A percentile compares a stretch with the other conserved stretches of the same genome.
Conservation (phyloP, 2,797 vertebrate genomes). For the Pangasius djambal region DNA sequence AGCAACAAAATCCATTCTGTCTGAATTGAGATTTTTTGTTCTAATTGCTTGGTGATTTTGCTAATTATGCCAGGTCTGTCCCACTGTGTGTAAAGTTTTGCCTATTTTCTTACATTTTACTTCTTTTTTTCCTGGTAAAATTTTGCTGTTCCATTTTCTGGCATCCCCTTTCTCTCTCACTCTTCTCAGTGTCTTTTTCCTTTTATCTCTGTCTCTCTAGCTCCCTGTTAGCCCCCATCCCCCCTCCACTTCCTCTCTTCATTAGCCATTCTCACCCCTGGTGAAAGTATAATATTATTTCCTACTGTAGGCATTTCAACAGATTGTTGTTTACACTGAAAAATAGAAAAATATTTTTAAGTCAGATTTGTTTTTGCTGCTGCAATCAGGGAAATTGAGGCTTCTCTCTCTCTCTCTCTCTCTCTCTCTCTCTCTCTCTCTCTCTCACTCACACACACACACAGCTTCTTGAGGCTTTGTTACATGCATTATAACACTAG, state of each 20-base stretch:
- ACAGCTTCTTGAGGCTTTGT: background rate
- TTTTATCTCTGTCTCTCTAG: background rate
- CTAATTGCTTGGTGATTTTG: background rate
- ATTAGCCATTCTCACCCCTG: conserved; percentile 54
- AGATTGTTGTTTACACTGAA: conserved; percentile 56
- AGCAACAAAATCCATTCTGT: background rate
- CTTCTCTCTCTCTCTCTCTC: too few species aligned
- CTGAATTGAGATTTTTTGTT: background rate
- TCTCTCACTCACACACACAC: background rate
- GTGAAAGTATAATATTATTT: conserved; percentile 55
- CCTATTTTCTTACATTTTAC: background rate
- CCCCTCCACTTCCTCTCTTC: background rate
- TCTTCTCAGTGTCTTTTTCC: background rate
- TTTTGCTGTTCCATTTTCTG: background rate
- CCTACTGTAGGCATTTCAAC: conserved; percentile 63
- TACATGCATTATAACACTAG: background rate
- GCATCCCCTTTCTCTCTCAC: background rate
- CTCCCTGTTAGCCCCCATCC: background rate
- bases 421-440: too few species aligned
- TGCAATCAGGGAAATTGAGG: background rate
- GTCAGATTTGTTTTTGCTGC: conserved; percentile 16
- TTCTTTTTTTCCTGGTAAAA: background rate
- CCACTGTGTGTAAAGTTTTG: background rate
- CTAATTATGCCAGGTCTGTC: background rate
- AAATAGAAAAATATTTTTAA: conserved; percentile 46